Percentiles rank a stretch among this genome's conserved stretches.
These are phyloP conservation scores for Drosophila sp. DNA, from an alignment of 1,140 invertebrate species.

Conservation along the genomic window DNA sequence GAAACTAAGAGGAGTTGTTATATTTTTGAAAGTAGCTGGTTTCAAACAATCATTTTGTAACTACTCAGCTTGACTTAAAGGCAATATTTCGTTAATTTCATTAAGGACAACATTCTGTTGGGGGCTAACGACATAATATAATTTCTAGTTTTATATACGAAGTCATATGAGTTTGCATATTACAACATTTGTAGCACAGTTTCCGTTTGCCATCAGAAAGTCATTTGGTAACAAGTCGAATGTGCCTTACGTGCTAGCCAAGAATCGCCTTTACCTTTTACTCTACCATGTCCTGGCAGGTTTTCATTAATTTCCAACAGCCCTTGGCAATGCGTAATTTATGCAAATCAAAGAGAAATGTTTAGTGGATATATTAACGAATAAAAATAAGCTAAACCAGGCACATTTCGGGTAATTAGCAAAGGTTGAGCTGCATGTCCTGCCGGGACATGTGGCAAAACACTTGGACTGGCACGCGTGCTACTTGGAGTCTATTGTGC, in stretches of 20 bases:
- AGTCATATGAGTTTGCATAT: constrained; percentile 34
- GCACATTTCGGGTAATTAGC: constrained; percentile 60
- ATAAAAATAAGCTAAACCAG: constrained; percentile 5
- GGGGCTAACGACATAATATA: not conserved
- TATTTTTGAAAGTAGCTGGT: not conserved
- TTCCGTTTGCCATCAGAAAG: constrained; percentile 51
- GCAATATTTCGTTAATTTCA: constrained; percentile 15
- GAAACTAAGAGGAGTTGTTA: not conserved
- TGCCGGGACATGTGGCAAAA: constrained; percentile 51
- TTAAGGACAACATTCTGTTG: constrained; percentile 1
- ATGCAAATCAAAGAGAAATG: constrained; percentile 58
- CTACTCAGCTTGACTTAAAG: not conserved
- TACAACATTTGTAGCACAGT: constrained; percentile 35
- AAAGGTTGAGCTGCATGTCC: constrained; percentile 26
- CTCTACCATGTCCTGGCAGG: constrained; percentile 37
- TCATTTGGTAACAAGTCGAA: constrained; percentile 40
- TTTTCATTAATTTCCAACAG: constrained; percentile 45
- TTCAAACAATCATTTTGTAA: not conserved
- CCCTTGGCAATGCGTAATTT: constrained; percentile 42
- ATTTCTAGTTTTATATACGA: not conserved
- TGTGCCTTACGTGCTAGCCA: constrained; percentile 20
- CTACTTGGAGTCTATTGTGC: constrained; percentile 29
- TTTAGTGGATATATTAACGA: constrained; percentile 17
- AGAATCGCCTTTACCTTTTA: constrained; percentile 1
- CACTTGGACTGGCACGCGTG: constrained; percentile 50